Evolutionary conservation across 1,140 invertebrate genomes (phyloP).

Genomic region (Orchesella cincta): DNA sequence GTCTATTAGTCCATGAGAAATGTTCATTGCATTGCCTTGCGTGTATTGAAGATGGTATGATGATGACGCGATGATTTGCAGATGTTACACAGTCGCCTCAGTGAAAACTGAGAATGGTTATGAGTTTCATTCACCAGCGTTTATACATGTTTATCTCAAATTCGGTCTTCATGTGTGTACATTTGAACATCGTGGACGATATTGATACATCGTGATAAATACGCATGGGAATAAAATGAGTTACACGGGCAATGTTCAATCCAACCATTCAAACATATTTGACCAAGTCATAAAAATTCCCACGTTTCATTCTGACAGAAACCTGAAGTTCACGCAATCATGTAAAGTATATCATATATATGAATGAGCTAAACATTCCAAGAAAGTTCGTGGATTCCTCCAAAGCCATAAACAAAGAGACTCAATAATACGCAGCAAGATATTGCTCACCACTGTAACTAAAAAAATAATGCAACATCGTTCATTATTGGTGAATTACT

Average conservation of each 20-base stretch:
- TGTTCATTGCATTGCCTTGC: background rate
- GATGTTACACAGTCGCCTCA: conserved; percentile 3
- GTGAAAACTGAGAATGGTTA: background rate
- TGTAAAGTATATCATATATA: background rate
- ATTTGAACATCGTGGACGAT: background rate
- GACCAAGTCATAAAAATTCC: background rate
- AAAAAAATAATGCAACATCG: background rate
- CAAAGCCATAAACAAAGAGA: background rate
- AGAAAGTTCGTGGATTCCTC: background rate
- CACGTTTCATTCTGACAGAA: conserved; percentile 2
- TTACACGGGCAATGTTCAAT: background rate
- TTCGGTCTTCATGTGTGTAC: background rate
- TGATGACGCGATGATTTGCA: conserved; percentile 12
- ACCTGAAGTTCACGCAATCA: background rate
- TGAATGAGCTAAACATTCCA: background rate
- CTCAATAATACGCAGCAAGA: background rate
- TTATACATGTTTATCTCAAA: background rate
- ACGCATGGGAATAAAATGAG: background rate
- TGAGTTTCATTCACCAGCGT: background rate
- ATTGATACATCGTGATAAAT: background rate
- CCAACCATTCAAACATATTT: background rate
- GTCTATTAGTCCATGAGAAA: too few relatives aligned
- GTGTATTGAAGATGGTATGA: background rate
- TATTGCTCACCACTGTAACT: background rate
- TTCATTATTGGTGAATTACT: conserved; percentile 3